These are phyloP conservation scores for Ciconia boyciana DNA, from an alignment of 2,113 vertebrate species.

Conservation along the genomic window DNA sequence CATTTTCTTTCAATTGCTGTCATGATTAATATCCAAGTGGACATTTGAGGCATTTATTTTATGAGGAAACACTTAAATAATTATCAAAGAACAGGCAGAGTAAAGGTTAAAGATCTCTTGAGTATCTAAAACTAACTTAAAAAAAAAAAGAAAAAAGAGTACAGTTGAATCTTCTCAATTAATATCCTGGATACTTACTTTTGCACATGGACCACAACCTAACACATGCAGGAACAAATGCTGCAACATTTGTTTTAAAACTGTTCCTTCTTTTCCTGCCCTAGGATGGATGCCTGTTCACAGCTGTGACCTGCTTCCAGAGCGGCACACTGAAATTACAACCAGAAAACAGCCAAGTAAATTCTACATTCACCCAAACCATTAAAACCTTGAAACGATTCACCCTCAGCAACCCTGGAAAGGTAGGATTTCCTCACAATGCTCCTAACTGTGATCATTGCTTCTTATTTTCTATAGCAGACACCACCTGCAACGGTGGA, in stretches of 20 bases:
- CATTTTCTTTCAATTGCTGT: not conserved
- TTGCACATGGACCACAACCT: not conserved
- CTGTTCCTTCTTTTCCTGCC: not conserved
- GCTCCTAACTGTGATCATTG: not conserved
- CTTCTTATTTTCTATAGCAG: not conserved
- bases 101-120: not conserved
- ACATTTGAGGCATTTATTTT: not conserved
- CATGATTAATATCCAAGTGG: not conserved
- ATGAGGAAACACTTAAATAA: not conserved
- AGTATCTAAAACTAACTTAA: not conserved
- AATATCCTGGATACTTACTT: not conserved
- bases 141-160: not conserved
- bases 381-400: not conserved
- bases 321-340: conserved; percentile 32
- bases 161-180: not conserved
- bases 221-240: not conserved
- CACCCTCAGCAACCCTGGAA: not conserved
- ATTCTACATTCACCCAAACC: accelerated
- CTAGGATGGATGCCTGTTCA: conserved; percentile 61
- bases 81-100: not conserved
- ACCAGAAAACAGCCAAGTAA: not conserved
- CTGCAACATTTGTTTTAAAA: not conserved
- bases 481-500: not conserved
- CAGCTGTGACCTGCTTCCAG: conserved; percentile 71
- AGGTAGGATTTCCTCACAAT: conserved; percentile 18